Evolutionary conservation across 2,113 vertebrate species (phyloP).

Genomic region (Chamaea fasciata): DNA sequence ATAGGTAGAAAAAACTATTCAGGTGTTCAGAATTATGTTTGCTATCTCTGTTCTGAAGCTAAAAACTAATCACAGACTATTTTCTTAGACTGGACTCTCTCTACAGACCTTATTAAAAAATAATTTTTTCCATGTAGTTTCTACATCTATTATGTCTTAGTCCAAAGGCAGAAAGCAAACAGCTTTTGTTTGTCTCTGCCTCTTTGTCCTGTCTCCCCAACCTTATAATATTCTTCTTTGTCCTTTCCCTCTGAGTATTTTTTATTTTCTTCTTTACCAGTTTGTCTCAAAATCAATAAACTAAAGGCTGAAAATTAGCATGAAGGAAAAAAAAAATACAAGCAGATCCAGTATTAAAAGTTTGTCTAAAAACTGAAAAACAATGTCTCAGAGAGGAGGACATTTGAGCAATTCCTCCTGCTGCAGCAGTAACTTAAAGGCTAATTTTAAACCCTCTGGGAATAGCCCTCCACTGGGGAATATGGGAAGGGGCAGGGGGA

Average conservation of each 20-base stretch:
- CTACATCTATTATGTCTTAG: background rate
- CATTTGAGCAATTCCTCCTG: background rate
- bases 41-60: background rate
- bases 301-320: background rate
- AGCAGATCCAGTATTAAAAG: background rate
- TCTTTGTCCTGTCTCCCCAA: background rate
- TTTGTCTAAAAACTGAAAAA: background rate
- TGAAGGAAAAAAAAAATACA: background rate
- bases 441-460: background rate
- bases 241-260: background rate
- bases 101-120: background rate
- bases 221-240: background rate
- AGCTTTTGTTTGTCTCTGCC: background rate
- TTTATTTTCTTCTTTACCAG: background rate
- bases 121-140: background rate
- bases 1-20: background rate
- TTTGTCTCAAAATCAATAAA: background rate
- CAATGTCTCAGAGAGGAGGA: background rate
- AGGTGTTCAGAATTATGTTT: background rate
- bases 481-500: background rate
- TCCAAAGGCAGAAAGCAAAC: background rate
- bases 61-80: background rate
- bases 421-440: background rate
- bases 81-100: background rate
- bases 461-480: background rate